Percentiles rank a stretch among this genome's conserved stretches.
Conservation (phyloP, 2,888 invertebrate species). For the Melieria omissa region DNA sequence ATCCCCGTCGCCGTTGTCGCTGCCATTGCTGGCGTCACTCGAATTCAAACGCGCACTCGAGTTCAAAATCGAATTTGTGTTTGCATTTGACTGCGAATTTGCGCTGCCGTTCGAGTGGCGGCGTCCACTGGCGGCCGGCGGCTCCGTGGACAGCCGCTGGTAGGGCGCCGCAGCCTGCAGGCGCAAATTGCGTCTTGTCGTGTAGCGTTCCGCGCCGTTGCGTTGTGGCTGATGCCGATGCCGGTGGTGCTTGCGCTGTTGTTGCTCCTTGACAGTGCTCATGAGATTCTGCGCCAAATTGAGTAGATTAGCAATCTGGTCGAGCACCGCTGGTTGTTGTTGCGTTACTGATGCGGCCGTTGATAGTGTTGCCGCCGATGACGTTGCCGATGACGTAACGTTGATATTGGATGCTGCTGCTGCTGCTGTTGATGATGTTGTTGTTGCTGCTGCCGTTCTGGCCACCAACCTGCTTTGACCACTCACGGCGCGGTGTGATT, state of each 20-base stretch:
- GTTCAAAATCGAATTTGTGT: slow-evolving; percentile 10
- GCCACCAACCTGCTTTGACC: neutral
- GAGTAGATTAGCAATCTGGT: slow-evolving; percentile 37
- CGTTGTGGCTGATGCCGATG: neutral
- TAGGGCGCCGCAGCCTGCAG: slow-evolving; percentile 26
- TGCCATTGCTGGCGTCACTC: neutral
- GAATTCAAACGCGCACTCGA: neutral
- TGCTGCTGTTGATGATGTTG: neutral
- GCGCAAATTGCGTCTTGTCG: slow-evolving; percentile 21
- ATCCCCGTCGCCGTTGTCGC: neutral
- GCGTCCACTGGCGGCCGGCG: neutral
- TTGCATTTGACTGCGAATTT: slow-evolving; percentile 3
- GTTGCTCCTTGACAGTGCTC: slow-evolving; percentile 26
- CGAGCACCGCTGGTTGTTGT: slow-evolving; percentile 20
- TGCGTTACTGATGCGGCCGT: neutral
- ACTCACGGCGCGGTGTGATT: too few species aligned
- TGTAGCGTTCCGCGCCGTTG: neutral
- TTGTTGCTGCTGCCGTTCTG: neutral
- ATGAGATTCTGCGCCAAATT: slow-evolving; percentile 35
- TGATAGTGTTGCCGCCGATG: slow-evolving; percentile 13
- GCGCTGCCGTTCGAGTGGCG: neutral
- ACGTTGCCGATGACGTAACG: neutral
- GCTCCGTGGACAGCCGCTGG: slow-evolving; percentile 21
- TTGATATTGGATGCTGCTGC: neutral
- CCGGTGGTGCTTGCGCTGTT: neutral